Percentiles rank a stretch among this genome's conserved stretches.
phyloP scores from a whole-genome alignment of 2,113 vertebrate genomes.

The Eudyptes chrysolophus region DNA sequence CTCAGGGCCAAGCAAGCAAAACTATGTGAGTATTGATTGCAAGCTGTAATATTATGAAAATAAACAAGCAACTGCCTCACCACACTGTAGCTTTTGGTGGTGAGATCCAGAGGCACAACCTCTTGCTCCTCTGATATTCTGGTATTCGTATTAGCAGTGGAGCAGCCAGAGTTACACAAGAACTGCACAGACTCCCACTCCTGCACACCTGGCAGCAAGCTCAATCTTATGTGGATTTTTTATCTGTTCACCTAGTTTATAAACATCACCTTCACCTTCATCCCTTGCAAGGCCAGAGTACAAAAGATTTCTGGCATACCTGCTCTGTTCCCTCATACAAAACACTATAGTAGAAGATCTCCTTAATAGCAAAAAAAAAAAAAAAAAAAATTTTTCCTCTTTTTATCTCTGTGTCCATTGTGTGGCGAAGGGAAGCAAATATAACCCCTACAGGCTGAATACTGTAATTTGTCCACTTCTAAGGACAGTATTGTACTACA shows the following conservation, averaged over 20 bases:
- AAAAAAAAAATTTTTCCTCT: background rate
- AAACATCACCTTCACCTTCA: background rate
- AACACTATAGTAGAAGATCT: background rate
- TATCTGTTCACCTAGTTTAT: background rate
- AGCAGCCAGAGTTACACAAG: background rate
- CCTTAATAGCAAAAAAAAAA: background rate
- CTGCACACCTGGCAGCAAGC: background rate
- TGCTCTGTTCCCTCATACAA: background rate
- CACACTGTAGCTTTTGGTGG: background rate
- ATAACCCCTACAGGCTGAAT: rapidly evolving
- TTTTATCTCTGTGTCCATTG: background rate
- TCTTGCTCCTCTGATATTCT: background rate
- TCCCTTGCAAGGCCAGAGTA: background rate
- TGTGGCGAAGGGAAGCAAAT: background rate
- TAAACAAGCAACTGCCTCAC: background rate
- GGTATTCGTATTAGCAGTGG: background rate
- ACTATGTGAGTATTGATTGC: background rate
- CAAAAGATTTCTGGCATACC: background rate
- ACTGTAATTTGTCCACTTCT: background rate
- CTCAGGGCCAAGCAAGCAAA: background rate
- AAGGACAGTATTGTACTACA: background rate
- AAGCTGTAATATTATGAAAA: background rate
- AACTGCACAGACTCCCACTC: background rate
- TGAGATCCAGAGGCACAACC: background rate
- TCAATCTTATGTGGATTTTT: background rate